A percentile compares a stretch with the other conserved stretches of the same genome.
Evolutionary conservation across 2,888 invertebrate genomes (phyloP).

Genomic region (Silvanus unidentatus): DNA sequence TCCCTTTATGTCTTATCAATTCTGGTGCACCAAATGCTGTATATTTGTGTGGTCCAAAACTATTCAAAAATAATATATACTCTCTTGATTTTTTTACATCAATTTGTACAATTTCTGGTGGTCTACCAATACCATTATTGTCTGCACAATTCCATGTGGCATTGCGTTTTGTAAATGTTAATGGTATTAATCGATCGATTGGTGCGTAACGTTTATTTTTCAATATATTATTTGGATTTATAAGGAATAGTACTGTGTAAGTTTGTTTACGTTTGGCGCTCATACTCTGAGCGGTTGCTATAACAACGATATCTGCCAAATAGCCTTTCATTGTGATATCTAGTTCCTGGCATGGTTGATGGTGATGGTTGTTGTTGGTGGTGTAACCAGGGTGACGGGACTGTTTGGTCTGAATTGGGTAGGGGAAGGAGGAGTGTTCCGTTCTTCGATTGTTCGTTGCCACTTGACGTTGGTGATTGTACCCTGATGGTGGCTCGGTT

Average conservation of each 20-base stretch:
- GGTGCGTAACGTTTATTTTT: conserved; percentile 50
- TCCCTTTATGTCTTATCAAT: conserved; percentile 22
- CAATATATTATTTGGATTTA: conserved; percentile 55
- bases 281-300: conserved; percentile 60
- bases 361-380: conserved; percentile 4
- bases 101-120: no score
- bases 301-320: conserved; percentile 60
- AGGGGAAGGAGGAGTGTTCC: no score
- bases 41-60: conserved; percentile 54
- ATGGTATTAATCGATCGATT: conserved; percentile 48
- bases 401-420: no score
- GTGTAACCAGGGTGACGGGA: no score
- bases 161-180: conserved; percentile 45
- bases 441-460: conserved; percentile 2
- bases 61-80: conserved; percentile 57
- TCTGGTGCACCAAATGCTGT: conserved; percentile 53
- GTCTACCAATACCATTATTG: background rate
- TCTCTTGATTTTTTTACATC: conserved; percentile 45
- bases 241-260: conserved; percentile 62
- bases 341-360: conserved; percentile 50
- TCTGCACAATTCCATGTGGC: conserved; percentile 15
- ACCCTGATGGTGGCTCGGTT: conserved; percentile 14
- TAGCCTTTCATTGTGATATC: conserved; percentile 61
- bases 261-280: conserved; percentile 48
- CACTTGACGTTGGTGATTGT: conserved; percentile 16